A percentile compares a stretch with the other conserved stretches of the same genome.
Conservation (phyloP, 2,113 vertebrate species). For the Urocitellus parryii region DNA sequence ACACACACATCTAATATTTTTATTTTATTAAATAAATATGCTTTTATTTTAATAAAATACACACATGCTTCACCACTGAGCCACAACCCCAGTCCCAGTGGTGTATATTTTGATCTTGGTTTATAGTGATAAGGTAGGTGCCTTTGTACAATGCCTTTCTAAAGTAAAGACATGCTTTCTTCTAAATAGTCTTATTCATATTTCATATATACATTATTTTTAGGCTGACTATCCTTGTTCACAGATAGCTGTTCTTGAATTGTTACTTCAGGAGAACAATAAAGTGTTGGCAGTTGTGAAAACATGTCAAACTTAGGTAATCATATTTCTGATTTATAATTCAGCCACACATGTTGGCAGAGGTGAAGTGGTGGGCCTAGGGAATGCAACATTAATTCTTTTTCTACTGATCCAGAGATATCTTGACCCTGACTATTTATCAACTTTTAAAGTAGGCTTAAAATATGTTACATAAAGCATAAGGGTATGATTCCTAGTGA, state of each 20-base stretch:
- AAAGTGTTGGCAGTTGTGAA: slow-evolving; percentile 49
- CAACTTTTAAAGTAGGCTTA: slow-evolving; percentile 15
- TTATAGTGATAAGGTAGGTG: slow-evolving; percentile 86
- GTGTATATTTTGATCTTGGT: slow-evolving; percentile 82
- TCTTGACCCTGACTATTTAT: background rate
- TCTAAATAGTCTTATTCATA: slow-evolving; percentile 86
- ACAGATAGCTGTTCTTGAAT: slow-evolving; percentile 78
- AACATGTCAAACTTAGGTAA: slow-evolving; percentile 11
- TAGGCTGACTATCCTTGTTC: slow-evolving; percentile 69
- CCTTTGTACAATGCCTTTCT: slow-evolving; percentile 82
- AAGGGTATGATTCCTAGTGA: background rate
- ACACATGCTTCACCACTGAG: too few relatives aligned
- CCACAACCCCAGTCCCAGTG: background rate
- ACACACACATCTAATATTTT: too few relatives aligned
- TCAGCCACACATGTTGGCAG: background rate
- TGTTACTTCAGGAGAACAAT: slow-evolving; percentile 61
- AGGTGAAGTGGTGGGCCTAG: background rate
- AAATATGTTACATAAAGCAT: slow-evolving; percentile 26
- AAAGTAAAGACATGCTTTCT: slow-evolving; percentile 85
- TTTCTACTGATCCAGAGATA: slow-evolving; percentile 27
- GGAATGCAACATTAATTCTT: background rate
- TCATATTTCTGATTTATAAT: slow-evolving; percentile 29
- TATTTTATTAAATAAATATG: too few relatives aligned
- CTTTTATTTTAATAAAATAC: too few relatives aligned
- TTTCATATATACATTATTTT: slow-evolving; percentile 79